phyloP scores from a whole-genome alignment of 35 echinoderm and acorn worm species.

The Apostichopus japonicus region DNA sequence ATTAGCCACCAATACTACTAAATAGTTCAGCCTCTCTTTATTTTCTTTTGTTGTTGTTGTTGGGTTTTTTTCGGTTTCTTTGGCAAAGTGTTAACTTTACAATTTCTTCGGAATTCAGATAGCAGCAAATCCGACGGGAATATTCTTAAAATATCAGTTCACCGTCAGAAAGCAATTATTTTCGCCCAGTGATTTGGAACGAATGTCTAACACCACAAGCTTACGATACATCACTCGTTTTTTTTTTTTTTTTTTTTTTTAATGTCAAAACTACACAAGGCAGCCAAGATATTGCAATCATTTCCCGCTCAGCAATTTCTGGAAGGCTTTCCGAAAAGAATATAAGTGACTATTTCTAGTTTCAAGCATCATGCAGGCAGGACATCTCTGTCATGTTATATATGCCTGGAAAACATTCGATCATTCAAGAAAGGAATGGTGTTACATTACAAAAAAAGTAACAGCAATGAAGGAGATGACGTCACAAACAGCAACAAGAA shows the following conservation, averaged over 20 bases:
- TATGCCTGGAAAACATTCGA: too few species aligned
- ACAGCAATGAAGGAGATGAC: neutral
- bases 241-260: neutral
- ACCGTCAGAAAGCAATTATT: neutral
- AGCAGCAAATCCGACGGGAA: neutral
- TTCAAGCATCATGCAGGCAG: too few species aligned
- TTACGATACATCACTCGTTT: neutral
- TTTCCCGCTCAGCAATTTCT: neutral
- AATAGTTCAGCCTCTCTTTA: too few species aligned
- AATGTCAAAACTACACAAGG: neutral
- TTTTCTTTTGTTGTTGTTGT: too few species aligned
- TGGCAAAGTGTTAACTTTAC: neutral
- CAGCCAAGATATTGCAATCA: neutral
- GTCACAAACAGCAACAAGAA: neutral
- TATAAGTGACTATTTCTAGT: too few species aligned
- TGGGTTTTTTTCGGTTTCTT: too few species aligned
- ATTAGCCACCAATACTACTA: too few species aligned
- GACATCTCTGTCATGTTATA: too few species aligned
- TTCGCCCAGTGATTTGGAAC: neutral
- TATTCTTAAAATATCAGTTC: neutral
- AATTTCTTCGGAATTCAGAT: neutral
- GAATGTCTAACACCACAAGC: neutral
- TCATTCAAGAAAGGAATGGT: too few species aligned
- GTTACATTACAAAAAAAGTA: neutral
- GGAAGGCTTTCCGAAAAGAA: neutral